Evolutionary conservation across 2,113 vertebrate genomes (phyloP), one percentile per base, ranked within the genome.

Genomic region (Procavia capensis): DNA sequence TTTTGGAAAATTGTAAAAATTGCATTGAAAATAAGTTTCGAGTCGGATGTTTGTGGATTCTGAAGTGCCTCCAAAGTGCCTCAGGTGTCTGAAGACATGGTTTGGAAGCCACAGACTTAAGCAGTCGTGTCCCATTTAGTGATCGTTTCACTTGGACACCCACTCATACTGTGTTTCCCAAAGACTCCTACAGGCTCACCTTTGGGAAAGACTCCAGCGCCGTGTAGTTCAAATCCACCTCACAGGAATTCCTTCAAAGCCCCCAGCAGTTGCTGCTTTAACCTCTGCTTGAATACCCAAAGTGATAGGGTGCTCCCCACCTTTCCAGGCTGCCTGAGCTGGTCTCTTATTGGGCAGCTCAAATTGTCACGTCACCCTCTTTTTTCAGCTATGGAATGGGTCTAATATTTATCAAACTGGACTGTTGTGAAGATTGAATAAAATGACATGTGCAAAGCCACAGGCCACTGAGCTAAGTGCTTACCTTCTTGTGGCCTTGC

Each of bases 241-340:
- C 20, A 8, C 74, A 57, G n/a, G 25, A 72, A 47, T 39, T 84
- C 39, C 57, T 50, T 45, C 36, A 10, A 0, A 29, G 43, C 39
- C 27, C 7, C n/a, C 39, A 14, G 34, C 47, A 25, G 63, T 24
- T 9, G 45, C 25, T 10, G 19, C 70, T 31, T 14, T 5, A 25
- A 39, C 34, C 75, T 90, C 89, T 24, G 31, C 63, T 76, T 50
- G 68, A 39, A 66, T 47, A 3, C 72, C 59, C 11, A 6, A 50
- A 27, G 31, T 43, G 87, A 45, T 0, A 0, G 75, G 27, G 24
- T 36, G 3, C 66, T 85, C 45, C 34, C 20, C 17, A 9, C 75
- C 9, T 13, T 3, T 0, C 1, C n/a, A 57, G 57, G 47, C 45
- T 78, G 27, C 36, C 86, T 6, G 6, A 39, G 41, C n/a, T 0